Percentiles rank a stretch among this genome's conserved stretches.
Conservation (phyloP, 2,113 vertebrate genomes). For the Sinocyclocheilus rhinocerous region DNA sequence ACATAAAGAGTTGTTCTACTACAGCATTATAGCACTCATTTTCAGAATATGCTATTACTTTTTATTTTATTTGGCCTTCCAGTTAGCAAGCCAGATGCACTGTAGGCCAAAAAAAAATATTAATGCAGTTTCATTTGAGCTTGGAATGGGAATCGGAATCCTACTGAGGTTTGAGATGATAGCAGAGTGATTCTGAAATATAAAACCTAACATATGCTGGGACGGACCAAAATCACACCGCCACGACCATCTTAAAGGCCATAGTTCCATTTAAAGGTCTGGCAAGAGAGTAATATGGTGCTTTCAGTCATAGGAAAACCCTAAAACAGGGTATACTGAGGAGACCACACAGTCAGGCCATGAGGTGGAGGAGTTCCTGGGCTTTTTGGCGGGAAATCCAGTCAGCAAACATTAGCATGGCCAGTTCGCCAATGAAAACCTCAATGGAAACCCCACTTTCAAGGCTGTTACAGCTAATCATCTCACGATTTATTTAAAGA, state of each 20-base stretch:
- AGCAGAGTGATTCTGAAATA: constrained; percentile 34
- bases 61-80: constrained; percentile 64
- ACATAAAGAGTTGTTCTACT: constrained; percentile 57
- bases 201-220: constrained; percentile 19
- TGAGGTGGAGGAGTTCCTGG: not conserved
- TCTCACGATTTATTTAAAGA: constrained; percentile 37
- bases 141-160: constrained; percentile 38
- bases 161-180: constrained; percentile 29
- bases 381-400: constrained; percentile 41
- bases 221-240: constrained; percentile 37
- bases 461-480: constrained; percentile 50
- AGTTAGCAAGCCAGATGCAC: constrained; percentile 47
- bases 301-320: constrained; percentile 6
- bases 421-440: constrained; percentile 43
- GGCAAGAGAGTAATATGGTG: constrained; percentile 30
- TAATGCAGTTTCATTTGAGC: constrained; percentile 49
- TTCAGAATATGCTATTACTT: constrained; percentile 64
- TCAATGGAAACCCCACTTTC: constrained; percentile 5
- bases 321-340: not conserved
- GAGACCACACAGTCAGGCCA: constrained; percentile 57
- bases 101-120: constrained; percentile 37
- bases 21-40: constrained; percentile 51
- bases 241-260: constrained; percentile 39
- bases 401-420: constrained; percentile 49
- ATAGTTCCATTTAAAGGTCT: constrained; percentile 47